Evolutionary conservation across 2,888 invertebrate species (phyloP).

Genomic region (Noctua comes): DNA sequence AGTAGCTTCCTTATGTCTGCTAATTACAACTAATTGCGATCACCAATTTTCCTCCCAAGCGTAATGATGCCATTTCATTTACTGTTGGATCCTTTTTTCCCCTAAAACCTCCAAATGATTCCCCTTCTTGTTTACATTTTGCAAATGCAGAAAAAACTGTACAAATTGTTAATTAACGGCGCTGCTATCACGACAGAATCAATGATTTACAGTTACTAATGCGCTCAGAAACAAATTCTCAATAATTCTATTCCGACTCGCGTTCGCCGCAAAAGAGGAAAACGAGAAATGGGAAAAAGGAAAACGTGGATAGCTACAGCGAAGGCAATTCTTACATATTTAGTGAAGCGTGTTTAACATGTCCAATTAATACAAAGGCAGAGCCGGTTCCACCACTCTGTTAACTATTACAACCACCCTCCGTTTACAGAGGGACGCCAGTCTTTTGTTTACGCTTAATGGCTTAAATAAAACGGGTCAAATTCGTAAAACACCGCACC

Average conservation of each 20-base stretch:
- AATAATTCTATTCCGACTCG: conserved; percentile 61
- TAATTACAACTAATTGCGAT: conserved; percentile 32
- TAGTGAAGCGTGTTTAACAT: conserved; percentile 87
- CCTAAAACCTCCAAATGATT: conserved; percentile 14
- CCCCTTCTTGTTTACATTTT: conserved; percentile 41
- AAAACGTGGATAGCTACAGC: conserved; percentile 72
- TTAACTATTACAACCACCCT: conserved; percentile 87
- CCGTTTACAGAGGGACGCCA: conserved; percentile 83
- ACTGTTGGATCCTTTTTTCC: conserved; percentile 8
- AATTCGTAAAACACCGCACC: conserved; percentile 85
- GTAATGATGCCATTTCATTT: conserved; percentile 9
- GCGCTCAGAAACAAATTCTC: conserved; percentile 60
- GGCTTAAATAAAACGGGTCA: conserved; percentile 89
- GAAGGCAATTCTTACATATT: conserved; percentile 83
- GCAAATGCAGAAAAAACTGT: conserved; percentile 31
- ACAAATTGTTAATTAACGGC: conserved; percentile 52
- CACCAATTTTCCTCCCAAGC: conserved; percentile 15
- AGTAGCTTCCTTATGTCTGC: conserved; percentile 6
- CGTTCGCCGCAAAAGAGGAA: conserved; percentile 68
- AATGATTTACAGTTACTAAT: conserved; percentile 61
- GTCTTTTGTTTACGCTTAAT: conserved; percentile 89
- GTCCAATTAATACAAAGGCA: conserved; percentile 87
- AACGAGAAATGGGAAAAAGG: conserved; percentile 72
- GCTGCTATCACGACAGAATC: conserved; percentile 45
- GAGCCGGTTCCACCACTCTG: conserved; percentile 80